Evolutionary conservation across 2,797 vertebrate genomes (phyloP).

Genomic region (Aldrovandia affinis): DNA sequence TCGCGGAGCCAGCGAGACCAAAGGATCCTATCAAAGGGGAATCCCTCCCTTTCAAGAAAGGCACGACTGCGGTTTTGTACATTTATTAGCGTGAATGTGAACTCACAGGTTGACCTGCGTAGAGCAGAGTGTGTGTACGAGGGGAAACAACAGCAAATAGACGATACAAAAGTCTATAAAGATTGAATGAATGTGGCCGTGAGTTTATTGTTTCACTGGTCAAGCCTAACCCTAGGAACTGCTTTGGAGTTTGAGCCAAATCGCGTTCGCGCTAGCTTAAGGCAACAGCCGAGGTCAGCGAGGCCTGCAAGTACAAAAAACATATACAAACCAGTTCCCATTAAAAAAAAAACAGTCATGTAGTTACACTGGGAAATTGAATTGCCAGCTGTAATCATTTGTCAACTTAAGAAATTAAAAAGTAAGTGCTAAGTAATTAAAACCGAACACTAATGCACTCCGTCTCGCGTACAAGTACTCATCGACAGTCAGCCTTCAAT

Average conservation of each 20-base stretch:
- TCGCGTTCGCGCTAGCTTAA: not conserved
- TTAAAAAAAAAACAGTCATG: not conserved
- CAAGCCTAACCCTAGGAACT: too few species aligned
- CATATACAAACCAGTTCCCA: not conserved
- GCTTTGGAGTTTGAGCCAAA: too few species aligned
- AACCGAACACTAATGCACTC: not conserved
- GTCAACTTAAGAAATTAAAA: not conserved
- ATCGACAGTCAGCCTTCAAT: conserved; percentile 38
- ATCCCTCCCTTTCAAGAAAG: conserved; percentile 20
- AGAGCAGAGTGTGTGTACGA: not conserved
- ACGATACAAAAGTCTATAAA: not conserved
- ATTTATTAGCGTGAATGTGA: conserved; percentile 5
- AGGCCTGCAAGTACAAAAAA: not conserved
- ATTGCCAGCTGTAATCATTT: not conserved
- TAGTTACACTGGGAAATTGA: not conserved
- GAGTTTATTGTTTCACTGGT: not conserved
- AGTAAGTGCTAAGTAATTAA: not conserved
- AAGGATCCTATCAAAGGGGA: conserved; percentile 14
- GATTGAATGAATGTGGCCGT: not conserved
- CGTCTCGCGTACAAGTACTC: not conserved
- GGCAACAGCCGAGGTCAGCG: not conserved
- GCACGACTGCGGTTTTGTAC: conserved; percentile 14
- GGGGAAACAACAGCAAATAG: not conserved
- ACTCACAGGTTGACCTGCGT: not conserved
- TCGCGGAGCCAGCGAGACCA: conserved; percentile 41